These are phyloP conservation scores for Hydroisotoma schaefferi DNA, from an alignment of 2,888 invertebrate genomes.

Conservation along the genomic window DNA sequence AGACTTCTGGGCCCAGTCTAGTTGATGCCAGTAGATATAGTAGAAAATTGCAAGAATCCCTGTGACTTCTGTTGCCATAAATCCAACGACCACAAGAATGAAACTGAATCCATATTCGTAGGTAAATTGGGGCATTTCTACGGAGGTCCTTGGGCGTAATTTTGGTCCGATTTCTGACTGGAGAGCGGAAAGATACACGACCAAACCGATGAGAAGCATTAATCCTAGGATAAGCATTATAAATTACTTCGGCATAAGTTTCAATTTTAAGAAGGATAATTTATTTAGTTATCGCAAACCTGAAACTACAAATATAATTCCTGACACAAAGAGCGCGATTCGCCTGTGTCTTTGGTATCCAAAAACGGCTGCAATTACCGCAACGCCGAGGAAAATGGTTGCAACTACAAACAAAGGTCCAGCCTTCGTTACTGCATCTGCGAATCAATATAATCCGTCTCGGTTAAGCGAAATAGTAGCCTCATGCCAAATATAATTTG, in stretches of 20 bases:
- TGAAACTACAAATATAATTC: constrained; percentile 82
- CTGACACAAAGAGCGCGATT: constrained; percentile 78
- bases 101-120: constrained; percentile 84
- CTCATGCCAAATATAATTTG: neutral
- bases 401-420: constrained; percentile 76
- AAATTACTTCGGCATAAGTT: neutral
- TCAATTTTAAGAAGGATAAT: too few relatives aligned
- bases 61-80: constrained; percentile 77
- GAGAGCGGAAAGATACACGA: constrained; percentile 88
- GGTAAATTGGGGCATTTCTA: constrained; percentile 74
- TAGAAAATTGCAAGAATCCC: constrained; percentile 83
- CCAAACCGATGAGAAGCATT: constrained; percentile 82
- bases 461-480: neutral
- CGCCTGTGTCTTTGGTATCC: constrained; percentile 72
- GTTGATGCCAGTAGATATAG: constrained; percentile 70
- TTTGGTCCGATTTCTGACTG: constrained; percentile 87
- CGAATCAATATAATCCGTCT: neutral
- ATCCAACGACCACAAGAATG: constrained; percentile 77
- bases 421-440: constrained; percentile 84
- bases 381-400: constrained; percentile 68
- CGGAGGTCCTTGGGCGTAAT: constrained; percentile 71
- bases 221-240: constrained; percentile 60
- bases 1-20: constrained; percentile 45
- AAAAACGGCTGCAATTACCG: constrained; percentile 74
- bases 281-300: constrained; percentile 58